phyloP scores from a whole-genome alignment of 1,140 invertebrate species.

The Cotesia chilonis region DNA sequence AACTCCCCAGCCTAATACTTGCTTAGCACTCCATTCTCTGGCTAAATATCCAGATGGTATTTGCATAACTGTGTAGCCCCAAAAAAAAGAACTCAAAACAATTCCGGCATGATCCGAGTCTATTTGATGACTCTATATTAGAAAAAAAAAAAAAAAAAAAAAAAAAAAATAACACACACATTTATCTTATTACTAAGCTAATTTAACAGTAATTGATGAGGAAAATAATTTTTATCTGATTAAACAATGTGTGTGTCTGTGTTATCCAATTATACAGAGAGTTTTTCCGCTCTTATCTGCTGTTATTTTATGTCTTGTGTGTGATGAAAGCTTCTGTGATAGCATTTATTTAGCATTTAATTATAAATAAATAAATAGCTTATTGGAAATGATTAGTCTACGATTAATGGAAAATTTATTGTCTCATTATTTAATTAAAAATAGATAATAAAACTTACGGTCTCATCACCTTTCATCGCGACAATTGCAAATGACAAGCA shows the following conservation, averaged over 20 bases:
- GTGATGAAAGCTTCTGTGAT: too few species aligned
- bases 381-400: neutral
- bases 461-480: slow-evolving; percentile 65
- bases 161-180: neutral
- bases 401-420: neutral
- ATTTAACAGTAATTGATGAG: too few species aligned
- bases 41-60: slow-evolving; percentile 69
- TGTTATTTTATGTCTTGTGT: too few species aligned
- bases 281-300: too few species aligned
- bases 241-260: too few species aligned
- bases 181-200: too few species aligned
- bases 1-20: slow-evolving; percentile 70
- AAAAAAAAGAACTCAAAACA: slow-evolving; percentile 76
- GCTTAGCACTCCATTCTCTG: slow-evolving; percentile 66
- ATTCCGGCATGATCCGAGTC: slow-evolving; percentile 65
- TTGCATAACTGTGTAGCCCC: slow-evolving; percentile 74
- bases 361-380: neutral
- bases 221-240: too few species aligned
- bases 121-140: slow-evolving; percentile 66
- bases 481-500: slow-evolving; percentile 77
- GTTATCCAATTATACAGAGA: too few species aligned
- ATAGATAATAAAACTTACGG: slow-evolving; percentile 39
- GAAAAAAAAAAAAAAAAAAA: slow-evolving; percentile 23
- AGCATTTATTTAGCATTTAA: too few species aligned
- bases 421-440: neutral